Conservation (phyloP, 2,113 vertebrate genomes). For the Platichthys stellatus region DNA sequence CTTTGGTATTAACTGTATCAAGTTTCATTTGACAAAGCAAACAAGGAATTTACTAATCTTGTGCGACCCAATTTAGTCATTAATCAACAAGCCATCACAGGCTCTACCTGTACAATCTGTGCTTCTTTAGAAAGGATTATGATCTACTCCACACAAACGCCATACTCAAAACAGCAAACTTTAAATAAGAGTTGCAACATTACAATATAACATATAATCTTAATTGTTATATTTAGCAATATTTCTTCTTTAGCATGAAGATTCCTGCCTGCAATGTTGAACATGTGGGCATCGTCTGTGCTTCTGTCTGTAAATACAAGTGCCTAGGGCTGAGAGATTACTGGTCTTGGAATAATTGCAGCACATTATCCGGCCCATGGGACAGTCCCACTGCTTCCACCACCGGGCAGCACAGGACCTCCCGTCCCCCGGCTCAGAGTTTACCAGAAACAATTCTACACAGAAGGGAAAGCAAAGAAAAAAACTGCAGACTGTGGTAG, state of each 20-base stretch:
- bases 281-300: background rate
- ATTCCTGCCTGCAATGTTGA: background rate
- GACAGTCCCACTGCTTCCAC: slow-evolving; percentile 1
- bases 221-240: no score
- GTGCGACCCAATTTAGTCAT: background rate
- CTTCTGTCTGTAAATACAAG: slow-evolving; percentile 4
- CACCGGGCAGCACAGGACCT: slow-evolving; percentile 8
- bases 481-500: background rate
- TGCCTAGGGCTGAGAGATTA: background rate
- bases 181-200: background rate
- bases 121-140: no score
- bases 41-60: background rate
- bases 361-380: background rate
- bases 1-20: background rate
- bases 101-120: background rate
- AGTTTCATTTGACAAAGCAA: background rate
- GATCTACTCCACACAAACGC: no score
- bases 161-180: background rate
- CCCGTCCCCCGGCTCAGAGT: background rate
- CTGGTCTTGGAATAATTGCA: slow-evolving; percentile 50
- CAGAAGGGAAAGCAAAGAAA: background rate
- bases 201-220: background rate
- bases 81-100: background rate
- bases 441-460: slow-evolving; percentile 7
- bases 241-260: no score